Evolutionary conservation across 1,140 invertebrate species (phyloP).

Genomic region (Eurosta solidaginis): DNA sequence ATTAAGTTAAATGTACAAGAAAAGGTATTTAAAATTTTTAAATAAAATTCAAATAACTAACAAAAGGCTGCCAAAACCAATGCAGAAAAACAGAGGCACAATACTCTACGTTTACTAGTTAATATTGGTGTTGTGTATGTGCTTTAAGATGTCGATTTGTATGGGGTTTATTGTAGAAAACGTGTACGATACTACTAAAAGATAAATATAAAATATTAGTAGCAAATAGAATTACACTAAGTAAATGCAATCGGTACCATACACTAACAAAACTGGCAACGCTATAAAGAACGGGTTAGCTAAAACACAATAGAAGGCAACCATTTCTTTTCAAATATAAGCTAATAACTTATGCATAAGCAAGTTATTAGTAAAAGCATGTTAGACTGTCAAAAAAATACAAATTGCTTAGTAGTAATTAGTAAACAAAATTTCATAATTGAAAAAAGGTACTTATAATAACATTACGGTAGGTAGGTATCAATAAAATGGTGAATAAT

Average conservation of each 20-base stretch:
- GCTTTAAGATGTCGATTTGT: not conserved
- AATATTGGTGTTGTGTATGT: not conserved
- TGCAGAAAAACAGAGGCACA: not conserved
- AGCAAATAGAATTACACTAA: too few relatives aligned
- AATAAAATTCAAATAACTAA: not conserved
- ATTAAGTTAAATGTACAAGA: not conserved
- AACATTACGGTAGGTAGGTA: not conserved
- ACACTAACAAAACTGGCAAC: too few relatives aligned
- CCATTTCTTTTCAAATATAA: too few relatives aligned
- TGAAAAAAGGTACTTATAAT: not conserved
- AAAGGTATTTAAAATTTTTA: conserved; percentile 7
- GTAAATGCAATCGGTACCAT: too few relatives aligned
- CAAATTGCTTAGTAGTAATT: not conserved
- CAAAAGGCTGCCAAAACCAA: not conserved
- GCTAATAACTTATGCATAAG: not conserved
- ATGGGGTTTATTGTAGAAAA: too few relatives aligned
- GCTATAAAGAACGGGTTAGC: not conserved
- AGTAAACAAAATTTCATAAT: not conserved
- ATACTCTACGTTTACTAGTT: not conserved
- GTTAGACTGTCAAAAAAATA: not conserved
- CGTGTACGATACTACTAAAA: too few relatives aligned
- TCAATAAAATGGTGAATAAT: not conserved
- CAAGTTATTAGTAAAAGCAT: not conserved
- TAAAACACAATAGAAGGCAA: not conserved
- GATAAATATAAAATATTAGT: too few relatives aligned